These are phyloP conservation scores for Listronotus oregonensis DNA, from an alignment of 1,140 invertebrate genomes.

Conservation along the genomic window DNA sequence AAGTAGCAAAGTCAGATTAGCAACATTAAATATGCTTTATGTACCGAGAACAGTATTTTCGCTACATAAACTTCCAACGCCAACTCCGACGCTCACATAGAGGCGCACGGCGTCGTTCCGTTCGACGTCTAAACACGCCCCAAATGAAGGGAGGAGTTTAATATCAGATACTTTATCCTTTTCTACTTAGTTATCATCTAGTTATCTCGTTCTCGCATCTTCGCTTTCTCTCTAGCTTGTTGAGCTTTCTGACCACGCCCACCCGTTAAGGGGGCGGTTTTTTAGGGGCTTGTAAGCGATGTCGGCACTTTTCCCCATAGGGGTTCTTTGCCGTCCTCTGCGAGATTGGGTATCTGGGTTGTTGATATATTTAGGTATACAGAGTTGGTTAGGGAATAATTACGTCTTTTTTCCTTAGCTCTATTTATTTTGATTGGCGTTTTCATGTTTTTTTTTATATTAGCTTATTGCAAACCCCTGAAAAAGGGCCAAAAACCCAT, in stretches of 20 bases:
- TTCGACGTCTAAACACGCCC: slow-evolving; percentile 1
- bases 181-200: too few species aligned
- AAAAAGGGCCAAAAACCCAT: too few species aligned
- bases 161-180: not conserved
- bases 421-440: too few species aligned
- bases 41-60: slow-evolving; percentile 28
- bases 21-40: slow-evolving; percentile 29
- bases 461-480: too few species aligned
- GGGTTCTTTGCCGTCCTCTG: not conserved
- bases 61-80: slow-evolving; percentile 27
- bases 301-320: slow-evolving; percentile 16
- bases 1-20: slow-evolving; percentile 29
- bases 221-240: slow-evolving; percentile 9
- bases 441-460: too few species aligned
- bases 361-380: not conserved
- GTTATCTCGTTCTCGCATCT: not conserved
- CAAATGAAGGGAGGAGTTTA: slow-evolving; percentile 2
- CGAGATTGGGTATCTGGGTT: slow-evolving; percentile 1
- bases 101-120: not conserved
- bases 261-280: slow-evolving; percentile 19
- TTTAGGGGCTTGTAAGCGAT: slow-evolving; percentile 11
- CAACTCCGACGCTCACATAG: not conserved
- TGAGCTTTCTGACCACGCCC: slow-evolving; percentile 18
- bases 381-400: too few species aligned
- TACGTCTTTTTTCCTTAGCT: too few species aligned